These are phyloP conservation scores for Threskiornis aethiopicus DNA, from an alignment of 2,797 vertebrate genomes.

Conservation along the genomic window DNA sequence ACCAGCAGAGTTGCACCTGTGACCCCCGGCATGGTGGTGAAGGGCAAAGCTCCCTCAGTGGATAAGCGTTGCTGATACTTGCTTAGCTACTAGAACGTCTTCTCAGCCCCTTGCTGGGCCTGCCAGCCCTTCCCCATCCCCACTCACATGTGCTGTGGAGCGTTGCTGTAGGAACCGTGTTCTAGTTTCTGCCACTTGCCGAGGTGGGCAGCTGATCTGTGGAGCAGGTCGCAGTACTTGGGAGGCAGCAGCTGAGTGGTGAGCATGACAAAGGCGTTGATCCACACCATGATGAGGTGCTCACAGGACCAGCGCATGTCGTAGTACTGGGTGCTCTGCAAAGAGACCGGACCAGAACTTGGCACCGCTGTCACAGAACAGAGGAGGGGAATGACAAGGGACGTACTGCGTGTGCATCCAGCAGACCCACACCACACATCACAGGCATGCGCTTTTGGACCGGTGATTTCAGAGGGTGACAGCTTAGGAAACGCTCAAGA, in stretches of 20 bases:
- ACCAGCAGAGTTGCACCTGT: background rate
- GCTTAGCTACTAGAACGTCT: background rate
- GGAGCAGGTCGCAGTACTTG: slow-evolving; percentile 95
- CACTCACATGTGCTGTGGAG: slow-evolving; percentile 96
- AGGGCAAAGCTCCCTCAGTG: background rate
- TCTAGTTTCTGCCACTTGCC: slow-evolving; percentile 98
- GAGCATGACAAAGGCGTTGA: slow-evolving; percentile 98
- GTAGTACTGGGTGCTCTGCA: slow-evolving; percentile 97
- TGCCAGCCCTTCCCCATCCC: background rate
- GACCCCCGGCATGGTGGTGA: background rate
- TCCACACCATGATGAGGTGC: slow-evolving; percentile 99
- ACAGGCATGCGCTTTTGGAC: slow-evolving; percentile 70
- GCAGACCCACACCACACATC: slow-evolving; percentile 65
- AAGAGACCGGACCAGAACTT: slow-evolving; percentile 60
- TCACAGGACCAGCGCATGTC: slow-evolving; percentile 99
- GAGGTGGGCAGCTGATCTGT: slow-evolving; percentile 93
- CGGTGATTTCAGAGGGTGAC: slow-evolving; percentile 28
- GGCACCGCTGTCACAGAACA: background rate
- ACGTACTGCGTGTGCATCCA: slow-evolving; percentile 38
- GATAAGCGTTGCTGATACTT: background rate
- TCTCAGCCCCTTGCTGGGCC: background rate
- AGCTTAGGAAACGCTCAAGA: slow-evolving; percentile 9
- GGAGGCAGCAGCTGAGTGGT: slow-evolving; percentile 96
- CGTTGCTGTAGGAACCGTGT: slow-evolving; percentile 94
- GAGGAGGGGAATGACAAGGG: background rate